Evolutionary conservation across 2,888 invertebrate species (phyloP).

Genomic region (Therioaphis trifolii): DNA sequence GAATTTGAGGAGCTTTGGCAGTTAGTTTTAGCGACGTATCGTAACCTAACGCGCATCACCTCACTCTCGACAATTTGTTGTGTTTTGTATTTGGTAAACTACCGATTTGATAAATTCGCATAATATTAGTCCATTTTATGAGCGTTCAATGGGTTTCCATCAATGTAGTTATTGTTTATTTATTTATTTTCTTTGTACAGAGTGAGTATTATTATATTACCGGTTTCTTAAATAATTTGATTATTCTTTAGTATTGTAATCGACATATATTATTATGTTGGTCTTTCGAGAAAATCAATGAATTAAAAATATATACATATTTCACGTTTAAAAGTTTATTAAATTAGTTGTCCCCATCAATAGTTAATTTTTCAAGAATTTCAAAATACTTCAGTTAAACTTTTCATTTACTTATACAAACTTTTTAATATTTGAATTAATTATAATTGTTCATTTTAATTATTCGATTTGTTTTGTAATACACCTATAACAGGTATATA

Average conservation of each 20-base stretch:
- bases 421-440: background rate
- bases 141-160: no score
- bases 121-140: no score
- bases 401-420: background rate
- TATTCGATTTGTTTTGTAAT: background rate
- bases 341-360: background rate
- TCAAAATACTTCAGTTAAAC: background rate
- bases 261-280: background rate
- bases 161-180: no score
- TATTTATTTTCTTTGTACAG: no score
- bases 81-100: no score
- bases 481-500: background rate
- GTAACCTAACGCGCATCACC: no score
- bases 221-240: background rate
- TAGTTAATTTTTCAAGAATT: background rate
- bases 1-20: no score
- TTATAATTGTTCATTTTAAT: constrained; percentile 14
- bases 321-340: background rate
- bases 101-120: no score
- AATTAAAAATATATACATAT: background rate
- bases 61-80: no score
- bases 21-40: no score
- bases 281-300: background rate
- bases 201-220: no score
- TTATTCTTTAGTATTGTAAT: background rate